Percentiles rank a stretch among this genome's conserved stretches.
phyloP scores from a whole-genome alignment of 2,797 vertebrate species.

The Otus scops region DNA sequence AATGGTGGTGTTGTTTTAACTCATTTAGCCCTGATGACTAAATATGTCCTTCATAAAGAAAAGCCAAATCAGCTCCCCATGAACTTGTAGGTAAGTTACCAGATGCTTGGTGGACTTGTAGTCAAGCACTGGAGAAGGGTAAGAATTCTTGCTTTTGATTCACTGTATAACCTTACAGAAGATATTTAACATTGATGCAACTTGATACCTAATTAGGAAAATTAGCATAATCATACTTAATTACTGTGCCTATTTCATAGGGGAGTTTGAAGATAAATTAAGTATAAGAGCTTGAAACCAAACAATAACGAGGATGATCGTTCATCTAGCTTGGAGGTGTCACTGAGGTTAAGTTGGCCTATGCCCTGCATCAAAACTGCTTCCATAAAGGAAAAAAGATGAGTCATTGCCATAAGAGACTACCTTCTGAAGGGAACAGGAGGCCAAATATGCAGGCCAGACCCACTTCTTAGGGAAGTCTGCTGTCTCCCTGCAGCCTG shows the following conservation, averaged over 20 bases:
- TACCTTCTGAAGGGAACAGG: no score
- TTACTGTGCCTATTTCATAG: slow-evolving; percentile 1
- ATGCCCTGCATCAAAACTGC: no score
- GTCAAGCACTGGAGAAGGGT: background rate
- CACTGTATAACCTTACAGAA: background rate
- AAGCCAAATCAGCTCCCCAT: background rate
- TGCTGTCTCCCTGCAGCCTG: no score
- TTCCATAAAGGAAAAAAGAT: no score
- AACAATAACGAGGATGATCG: no score
- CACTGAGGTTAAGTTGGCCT: no score
- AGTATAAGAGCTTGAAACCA: background rate
- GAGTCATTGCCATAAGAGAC: no score
- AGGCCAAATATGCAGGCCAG: no score
- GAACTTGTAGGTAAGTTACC: background rate
- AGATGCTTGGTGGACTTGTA: background rate
- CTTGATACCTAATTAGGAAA: slow-evolving; percentile 34
- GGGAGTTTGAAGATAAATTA: slow-evolving; percentile 6
- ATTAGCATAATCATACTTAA: slow-evolving; percentile 21
- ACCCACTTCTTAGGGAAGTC: no score
- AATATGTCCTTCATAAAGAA: background rate
- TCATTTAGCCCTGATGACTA: background rate
- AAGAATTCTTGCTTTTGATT: background rate
- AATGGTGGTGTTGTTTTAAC: background rate
- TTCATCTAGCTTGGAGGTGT: no score
- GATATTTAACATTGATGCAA: background rate